Evolutionary conservation across 2,888 invertebrate genomes (phyloP), one percentile per base, ranked within the genome.

Genomic region (Thereva unica): DNA sequence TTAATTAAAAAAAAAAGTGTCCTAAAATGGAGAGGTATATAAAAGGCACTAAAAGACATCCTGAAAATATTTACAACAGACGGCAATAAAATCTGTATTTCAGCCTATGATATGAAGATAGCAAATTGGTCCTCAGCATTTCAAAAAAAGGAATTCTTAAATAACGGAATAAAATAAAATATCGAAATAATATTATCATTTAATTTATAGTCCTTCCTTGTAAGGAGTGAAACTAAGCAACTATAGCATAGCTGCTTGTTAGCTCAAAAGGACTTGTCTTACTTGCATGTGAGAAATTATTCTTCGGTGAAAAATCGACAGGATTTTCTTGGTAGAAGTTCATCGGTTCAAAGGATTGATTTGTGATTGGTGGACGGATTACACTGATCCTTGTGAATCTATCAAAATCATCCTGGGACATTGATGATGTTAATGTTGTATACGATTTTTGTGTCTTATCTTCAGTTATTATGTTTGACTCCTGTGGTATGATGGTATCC

Each of bases 221-320:
- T 42, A 44, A 49, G 23, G 7, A 12, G 12, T 9, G 2, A 12
- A n/a, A 55, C 71, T 75, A 78, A 67, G 77, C 80, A 54, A 80
- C 76, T 66, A 80, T 78, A 12, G 79, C 78, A 72, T 78, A 80
- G 68, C 76, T 80, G 66, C 78, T 76, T 5, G 80, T 79, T 68
- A 80, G 71, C 71, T 80, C 78, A 59, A 80, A 80, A 35, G 80
- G 80, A 74, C 79, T 79, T 61, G 79, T 80, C 69, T 78, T 80
- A 47, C 76, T 75, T 68, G 79, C 78, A 75, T 80, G 80, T 67
- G 78, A 75, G 23, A 80, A 80, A 71, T 77, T 79, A 67, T 80
- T 80, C 65, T 80, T 80, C 10, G 80, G 80, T 57, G 80, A 80
- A 67, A 80, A 80, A 69, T 80, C 80, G 3, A 80, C 77, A 3